Evolutionary conservation across 2,888 invertebrate genomes (phyloP), one percentile per base, ranked within the genome.

Genomic region (Epinotia bilunana): DNA sequence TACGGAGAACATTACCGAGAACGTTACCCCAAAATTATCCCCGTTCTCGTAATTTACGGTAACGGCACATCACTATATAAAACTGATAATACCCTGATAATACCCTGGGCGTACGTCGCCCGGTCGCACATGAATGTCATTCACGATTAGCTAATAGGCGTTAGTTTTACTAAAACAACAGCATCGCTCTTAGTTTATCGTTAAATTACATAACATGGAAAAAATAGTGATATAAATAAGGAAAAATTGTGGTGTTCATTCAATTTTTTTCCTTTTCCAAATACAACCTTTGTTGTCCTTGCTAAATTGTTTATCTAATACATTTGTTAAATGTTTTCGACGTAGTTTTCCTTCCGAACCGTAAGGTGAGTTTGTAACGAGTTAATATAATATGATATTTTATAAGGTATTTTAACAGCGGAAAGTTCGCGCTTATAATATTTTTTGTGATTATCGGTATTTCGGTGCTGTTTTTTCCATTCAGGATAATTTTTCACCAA

Each of bases 271-370:
- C 55, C 64, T 67, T 71, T 65, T 63, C 70, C 72, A 64, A 79
- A 77, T 77, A 79, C 2, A 20, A 20, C 75, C 76, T 76, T 75
- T 76, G 78, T 80, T 84, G 85, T 80, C 86, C 85, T 87, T 86
- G 86, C 81, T 20, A 20, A 1, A 20, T 20, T 20, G 20, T 20
- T 20, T 20, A 1, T 20, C 82, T 84, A 83, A 81, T 85, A 78
- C 83, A 84, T 82, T 83, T 77, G 86, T 83, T 88, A 86, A 82
- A 91, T 91, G 89, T 81, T 82, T 86, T 82, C 79, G 80, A 84
- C 81, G 80, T 87, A 85, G 82, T 83, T 87, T 81, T 82, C 76
- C 77, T 81, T 79, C 83, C n/a, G n/a, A 78, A 82, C 76, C 79
- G 79, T 82, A 84, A 87, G 90, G 91, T 91, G 82, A 88, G 90